phyloP scores from a whole-genome alignment of 2,797 vertebrate species.

The Cottoperca gobio region DNA sequence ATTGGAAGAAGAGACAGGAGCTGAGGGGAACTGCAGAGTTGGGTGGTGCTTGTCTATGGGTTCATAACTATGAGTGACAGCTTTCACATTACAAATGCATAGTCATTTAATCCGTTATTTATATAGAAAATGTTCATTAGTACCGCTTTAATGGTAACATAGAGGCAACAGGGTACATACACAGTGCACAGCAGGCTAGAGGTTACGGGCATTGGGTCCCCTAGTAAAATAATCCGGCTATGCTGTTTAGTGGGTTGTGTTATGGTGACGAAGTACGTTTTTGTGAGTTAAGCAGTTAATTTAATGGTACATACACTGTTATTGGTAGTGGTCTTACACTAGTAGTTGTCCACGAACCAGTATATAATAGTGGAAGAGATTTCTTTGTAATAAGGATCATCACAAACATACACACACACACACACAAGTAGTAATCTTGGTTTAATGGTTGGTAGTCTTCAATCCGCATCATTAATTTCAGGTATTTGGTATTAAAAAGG shows the following conservation, averaged over 20 bases:
- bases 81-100: neutral
- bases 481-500: slow-evolving; percentile 73
- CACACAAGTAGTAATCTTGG: slow-evolving; percentile 59
- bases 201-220: neutral
- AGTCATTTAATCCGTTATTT: neutral
- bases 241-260: neutral
- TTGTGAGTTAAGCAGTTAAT: neutral
- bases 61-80: neutral
- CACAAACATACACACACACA: slow-evolving; percentile 54
- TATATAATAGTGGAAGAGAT: neutral
- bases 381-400: slow-evolving; percentile 1
- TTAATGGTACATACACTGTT: neutral
- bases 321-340: neutral
- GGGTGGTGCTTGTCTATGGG: too few relatives aligned
- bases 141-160: neutral
- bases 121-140: neutral
- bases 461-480: slow-evolving; percentile 62
- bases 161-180: neutral
- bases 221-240: neutral
- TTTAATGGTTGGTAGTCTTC: slow-evolving; percentile 75
- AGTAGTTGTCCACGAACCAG: neutral
- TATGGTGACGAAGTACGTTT: neutral
- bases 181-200: neutral
- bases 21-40: too few relatives aligned
- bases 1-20: too few relatives aligned